Evolutionary conservation across 1,140 invertebrate genomes (phyloP).

Genomic region (Cylas formicarius): DNA sequence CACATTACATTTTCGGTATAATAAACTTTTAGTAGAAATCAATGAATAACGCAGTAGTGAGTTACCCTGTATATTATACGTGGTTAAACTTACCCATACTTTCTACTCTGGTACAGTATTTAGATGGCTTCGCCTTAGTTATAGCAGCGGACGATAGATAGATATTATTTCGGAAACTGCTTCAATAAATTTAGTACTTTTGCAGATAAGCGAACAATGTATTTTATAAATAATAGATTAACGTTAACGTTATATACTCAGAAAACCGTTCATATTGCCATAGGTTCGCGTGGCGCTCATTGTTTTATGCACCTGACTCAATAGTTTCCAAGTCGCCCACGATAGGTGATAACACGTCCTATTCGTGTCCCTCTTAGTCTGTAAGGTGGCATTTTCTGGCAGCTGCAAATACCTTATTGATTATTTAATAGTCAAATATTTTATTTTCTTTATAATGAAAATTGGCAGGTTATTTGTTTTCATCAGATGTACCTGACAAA

Average conservation of each 20-base stretch:
- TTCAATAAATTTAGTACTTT: slow-evolving; percentile 96
- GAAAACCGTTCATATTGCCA: no score
- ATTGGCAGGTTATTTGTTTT: no score
- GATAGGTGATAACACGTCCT: slow-evolving; percentile 34
- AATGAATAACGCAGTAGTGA: no score
- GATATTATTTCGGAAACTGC: slow-evolving; percentile 97
- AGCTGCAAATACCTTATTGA: slow-evolving; percentile 57
- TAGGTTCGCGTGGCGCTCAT: not conserved
- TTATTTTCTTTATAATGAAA: no score
- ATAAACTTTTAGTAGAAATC: no score
- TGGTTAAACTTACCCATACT: no score
- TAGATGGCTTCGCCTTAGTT: slow-evolving; percentile 94
- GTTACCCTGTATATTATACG: no score
- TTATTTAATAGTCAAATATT: no score
- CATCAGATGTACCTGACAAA: no score
- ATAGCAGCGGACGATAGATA: slow-evolving; percentile 92
- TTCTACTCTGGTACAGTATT: slow-evolving; percentile 62
- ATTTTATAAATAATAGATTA: no score
- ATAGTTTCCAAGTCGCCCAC: slow-evolving; percentile 13
- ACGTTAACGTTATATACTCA: no score
- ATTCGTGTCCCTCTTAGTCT: slow-evolving; percentile 12
- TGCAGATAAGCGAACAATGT: slow-evolving; percentile 74
- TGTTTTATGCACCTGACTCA: slow-evolving; percentile 3
- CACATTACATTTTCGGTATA: no score
- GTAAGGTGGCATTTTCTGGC: slow-evolving; percentile 45